phyloP scores from a whole-genome alignment of 2,888 invertebrate genomes.

The Anthophora plumipes region DNA sequence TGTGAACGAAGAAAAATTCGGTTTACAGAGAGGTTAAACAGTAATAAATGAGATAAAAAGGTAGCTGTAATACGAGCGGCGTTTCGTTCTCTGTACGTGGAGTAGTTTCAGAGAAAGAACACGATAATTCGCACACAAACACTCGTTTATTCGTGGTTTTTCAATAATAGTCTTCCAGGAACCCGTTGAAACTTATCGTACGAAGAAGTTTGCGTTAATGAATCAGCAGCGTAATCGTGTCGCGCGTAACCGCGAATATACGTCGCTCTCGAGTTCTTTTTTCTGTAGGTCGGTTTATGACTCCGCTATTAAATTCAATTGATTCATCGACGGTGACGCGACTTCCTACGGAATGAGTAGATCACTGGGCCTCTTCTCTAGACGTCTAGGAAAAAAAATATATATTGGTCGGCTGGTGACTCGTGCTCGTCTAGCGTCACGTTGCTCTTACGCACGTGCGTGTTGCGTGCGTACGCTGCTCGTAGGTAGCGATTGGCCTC shows the following conservation, averaged over 20 bases:
- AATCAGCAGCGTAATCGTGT: conserved; percentile 4
- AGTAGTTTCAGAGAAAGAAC: no score
- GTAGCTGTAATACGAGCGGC: no score
- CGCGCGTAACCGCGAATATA: background rate
- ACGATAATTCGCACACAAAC: background rate
- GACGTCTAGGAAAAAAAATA: background rate
- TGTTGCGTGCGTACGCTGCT: conserved; percentile 44
- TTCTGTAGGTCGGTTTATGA: background rate
- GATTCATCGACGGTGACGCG: conserved; percentile 25
- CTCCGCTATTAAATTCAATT: conserved; percentile 41
- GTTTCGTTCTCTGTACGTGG: no score
- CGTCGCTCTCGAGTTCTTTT: background rate
- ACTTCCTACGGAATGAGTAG: background rate
- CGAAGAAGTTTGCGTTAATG: conserved; percentile 10
- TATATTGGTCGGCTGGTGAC: background rate
- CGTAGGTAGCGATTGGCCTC: no score
- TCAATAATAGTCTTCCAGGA: conserved; percentile 1
- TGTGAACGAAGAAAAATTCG: no score
- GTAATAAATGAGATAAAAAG: no score
- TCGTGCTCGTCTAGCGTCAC: no score
- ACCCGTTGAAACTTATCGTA: background rate
- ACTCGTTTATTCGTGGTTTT: background rate
- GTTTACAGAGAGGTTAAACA: no score
- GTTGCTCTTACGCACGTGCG: conserved; percentile 10
- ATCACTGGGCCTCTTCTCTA: background rate